These are phyloP conservation scores for Pogoniulus pusillus DNA, from an alignment of 2,797 vertebrate genomes.

Conservation along the genomic window DNA sequence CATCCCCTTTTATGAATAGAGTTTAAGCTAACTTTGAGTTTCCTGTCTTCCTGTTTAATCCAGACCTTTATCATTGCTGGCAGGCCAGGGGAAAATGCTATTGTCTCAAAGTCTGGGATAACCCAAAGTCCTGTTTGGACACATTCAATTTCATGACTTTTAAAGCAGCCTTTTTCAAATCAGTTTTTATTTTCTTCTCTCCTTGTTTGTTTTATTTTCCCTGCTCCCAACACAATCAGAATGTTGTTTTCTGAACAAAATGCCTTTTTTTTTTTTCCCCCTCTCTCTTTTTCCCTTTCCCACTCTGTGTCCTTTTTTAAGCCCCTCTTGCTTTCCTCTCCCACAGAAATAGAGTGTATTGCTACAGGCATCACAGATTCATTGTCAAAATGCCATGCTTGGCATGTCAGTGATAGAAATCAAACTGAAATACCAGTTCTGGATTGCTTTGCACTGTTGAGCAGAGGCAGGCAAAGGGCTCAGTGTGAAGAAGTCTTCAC, in stretches of 20 bases:
- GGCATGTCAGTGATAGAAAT: not conserved
- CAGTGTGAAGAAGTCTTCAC: not conserved
- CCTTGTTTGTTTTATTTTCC: not conserved
- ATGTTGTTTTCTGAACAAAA: not conserved
- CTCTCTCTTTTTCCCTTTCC: too few species aligned
- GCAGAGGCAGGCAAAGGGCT: not conserved
- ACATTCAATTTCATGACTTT: conserved; percentile 22
- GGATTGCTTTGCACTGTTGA: not conserved
- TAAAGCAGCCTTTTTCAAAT: conserved; percentile 15
- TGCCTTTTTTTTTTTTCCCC: not conserved
- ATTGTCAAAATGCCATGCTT: not conserved
- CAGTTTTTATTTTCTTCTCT: conserved; percentile 4
- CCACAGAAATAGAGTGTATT: not conserved
- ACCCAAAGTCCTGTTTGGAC: conserved; percentile 21
- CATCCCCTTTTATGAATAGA: conserved; percentile 59
- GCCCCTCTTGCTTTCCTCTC: not conserved
- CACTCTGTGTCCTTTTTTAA: not conserved
- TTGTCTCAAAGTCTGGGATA: conserved; percentile 56
- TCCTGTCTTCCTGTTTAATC: conserved; percentile 73
- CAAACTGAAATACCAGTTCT: conserved; percentile 1
- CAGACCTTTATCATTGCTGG: conserved; percentile 61
- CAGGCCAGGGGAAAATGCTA: conserved; percentile 61
- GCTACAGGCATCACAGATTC: not conserved
- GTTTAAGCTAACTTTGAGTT: conserved; percentile 62
- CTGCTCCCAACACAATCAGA: not conserved